These are phyloP conservation scores for Galeopsomyia nigrocyanea DNA, from an alignment of 2,888 invertebrate genomes.

Conservation along the genomic window DNA sequence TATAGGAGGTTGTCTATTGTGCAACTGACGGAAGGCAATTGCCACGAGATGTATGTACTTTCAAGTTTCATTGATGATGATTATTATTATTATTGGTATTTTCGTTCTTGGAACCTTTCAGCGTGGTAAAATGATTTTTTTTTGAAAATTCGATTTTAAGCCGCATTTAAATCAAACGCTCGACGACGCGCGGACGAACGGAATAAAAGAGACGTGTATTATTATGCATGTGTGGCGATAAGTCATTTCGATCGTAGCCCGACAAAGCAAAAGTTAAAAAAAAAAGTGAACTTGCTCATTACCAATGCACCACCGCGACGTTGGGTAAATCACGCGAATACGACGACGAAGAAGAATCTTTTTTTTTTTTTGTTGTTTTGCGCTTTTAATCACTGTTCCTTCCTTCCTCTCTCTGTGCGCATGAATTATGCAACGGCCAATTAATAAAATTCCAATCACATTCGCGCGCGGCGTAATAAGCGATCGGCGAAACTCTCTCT, in stretches of 20 bases:
- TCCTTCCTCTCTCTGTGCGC: constrained; percentile 14
- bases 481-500: too few species aligned
- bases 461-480: constrained; percentile 54
- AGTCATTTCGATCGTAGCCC: constrained; percentile 10
- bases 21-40: too few species aligned
- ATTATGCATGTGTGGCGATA: neutral
- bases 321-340: neutral
- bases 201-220: neutral
- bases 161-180: neutral
- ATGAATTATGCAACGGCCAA: constrained; percentile 63
- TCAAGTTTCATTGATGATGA: too few species aligned
- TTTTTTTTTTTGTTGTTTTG: too few species aligned
- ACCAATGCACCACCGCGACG: too few species aligned
- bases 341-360: neutral
- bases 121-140: too few species aligned
- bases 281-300: neutral
- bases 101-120: neutral
- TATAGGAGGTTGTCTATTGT: too few species aligned
- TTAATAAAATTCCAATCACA: constrained; percentile 64
- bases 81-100: too few species aligned
- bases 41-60: too few species aligned
- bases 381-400: neutral
- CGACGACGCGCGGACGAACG: neutral
- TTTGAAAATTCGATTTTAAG: too few species aligned
- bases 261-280: neutral